phyloP scores from a whole-genome alignment of 2,797 vertebrate species.

The Pipistrellus kuhlii region DNA sequence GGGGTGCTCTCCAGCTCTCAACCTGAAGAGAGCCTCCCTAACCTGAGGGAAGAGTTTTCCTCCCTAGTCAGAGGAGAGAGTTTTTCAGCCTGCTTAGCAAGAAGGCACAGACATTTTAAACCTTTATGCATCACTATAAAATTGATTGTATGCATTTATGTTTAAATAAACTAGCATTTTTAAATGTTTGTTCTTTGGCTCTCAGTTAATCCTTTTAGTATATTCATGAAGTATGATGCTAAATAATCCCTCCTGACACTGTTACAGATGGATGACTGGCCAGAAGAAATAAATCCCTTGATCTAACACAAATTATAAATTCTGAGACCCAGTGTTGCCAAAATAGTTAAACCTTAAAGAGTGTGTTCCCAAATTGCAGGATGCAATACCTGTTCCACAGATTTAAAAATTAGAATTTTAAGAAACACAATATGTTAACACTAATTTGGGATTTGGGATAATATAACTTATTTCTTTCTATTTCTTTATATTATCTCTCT shows the following conservation, averaged over 20 bases:
- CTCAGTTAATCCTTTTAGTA: not conserved
- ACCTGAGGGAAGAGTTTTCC: not conserved
- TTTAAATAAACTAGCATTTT: slow-evolving; percentile 16
- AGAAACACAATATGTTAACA: not conserved
- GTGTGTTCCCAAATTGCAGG: not conserved
- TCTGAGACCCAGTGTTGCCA: not conserved
- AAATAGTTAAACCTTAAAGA: not conserved
- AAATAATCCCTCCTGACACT: not conserved
- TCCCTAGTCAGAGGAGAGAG: not conserved
- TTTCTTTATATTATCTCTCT: not conserved
- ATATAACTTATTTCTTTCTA: not conserved
- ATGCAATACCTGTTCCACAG: not conserved
- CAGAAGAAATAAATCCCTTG: not conserved
- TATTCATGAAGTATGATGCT: not conserved
- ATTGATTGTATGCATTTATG: not conserved
- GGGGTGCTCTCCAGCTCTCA: not conserved
- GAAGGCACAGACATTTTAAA: not conserved
- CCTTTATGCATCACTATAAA: not conserved
- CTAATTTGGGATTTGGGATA: not conserved
- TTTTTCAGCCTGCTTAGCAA: not conserved
- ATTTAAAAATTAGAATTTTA: not conserved
- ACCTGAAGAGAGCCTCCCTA: not conserved
- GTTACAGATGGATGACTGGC: not conserved
- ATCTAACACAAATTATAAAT: not conserved
- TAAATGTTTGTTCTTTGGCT: not conserved